Percentiles rank a stretch among this genome's conserved stretches.
Evolutionary conservation across 2,797 vertebrate species (phyloP).

Genomic region (Amniataba percoides): DNA sequence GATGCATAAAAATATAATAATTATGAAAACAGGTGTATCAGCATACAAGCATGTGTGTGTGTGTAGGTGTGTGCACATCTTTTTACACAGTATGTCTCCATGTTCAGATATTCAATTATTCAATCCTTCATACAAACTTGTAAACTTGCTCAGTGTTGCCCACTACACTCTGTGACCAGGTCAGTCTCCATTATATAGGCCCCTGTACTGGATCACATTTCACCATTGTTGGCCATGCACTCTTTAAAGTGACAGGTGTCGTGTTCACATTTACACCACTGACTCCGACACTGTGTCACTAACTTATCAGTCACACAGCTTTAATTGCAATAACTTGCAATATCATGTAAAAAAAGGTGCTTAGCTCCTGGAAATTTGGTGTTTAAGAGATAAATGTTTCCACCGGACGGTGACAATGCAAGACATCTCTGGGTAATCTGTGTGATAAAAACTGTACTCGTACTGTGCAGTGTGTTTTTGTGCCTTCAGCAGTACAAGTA

Average conservation of each 20-base stretch:
- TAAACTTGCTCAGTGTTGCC: slow-evolving; percentile 1
- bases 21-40: not conserved
- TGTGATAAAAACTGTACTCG: not conserved
- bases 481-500: not conserved
- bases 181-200: slow-evolving; percentile 18
- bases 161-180: slow-evolving; percentile 6
- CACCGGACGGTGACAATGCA: not conserved
- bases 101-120: not conserved
- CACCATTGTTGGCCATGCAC: not conserved
- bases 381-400: not conserved
- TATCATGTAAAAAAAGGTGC: not conserved
- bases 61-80: no score
- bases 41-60: not conserved
- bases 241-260: slow-evolving; percentile 44
- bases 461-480: not conserved
- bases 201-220: slow-evolving; percentile 49
- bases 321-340: not conserved
- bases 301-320: not conserved
- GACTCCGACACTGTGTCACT: not conserved
- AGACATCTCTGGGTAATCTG: not conserved
- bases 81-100: no score
- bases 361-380: not conserved
- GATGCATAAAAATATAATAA: not conserved
- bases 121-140: no score
- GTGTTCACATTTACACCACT: slow-evolving; percentile 40